Evolutionary conservation across 2,888 invertebrate genomes (phyloP), one percentile per base, ranked within the genome.

Genomic region (Phalera bucephala): DNA sequence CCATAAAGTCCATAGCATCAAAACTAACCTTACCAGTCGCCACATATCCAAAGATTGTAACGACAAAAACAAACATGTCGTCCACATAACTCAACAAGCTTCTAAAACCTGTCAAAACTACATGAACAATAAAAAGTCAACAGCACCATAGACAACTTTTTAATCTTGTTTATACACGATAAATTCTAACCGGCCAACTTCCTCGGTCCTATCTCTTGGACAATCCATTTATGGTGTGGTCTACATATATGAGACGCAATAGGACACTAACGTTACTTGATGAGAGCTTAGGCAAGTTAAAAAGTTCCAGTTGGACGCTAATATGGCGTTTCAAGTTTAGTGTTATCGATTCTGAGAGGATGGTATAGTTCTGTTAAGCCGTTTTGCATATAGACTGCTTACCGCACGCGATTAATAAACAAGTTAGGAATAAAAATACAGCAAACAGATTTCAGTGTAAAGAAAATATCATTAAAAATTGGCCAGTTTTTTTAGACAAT

Each of bases 221-320:
- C 9, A 19, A 28, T 36, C 70, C 58, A 43, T 54, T 52, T 42
- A 56, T 38, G 60, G 64, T 31, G 10, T 42, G 63, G 46, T 53
- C 64, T 46, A 66, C 61, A 61, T 69, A 52, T 47, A 13, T 22
- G 40, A 38, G 53, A 55, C 62, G 50, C 47, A 59, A 69, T 68
- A 56, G 64, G 58, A 34, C 33, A 31, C 39, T 72, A 76, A 74
- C 74, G 72, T 66, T 71, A 72, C 64, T 70, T 74, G 75, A 72
- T 65, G 58, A 57, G 50, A 47, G 43, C 50, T 61, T 47, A 52
- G 42, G 59, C 41, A 42, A 48, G 50, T 33, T 52, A 53, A 57
- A 45, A 47, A 53, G 45, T 59, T 61, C 47, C 39, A 38, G 27
- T 19, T 44, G 45, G n/a, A 14, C 27, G 23, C 56, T 10, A 38